Percentiles rank a stretch among this genome's conserved stretches.
phyloP scores from a whole-genome alignment of 2,888 invertebrate species.

The Glaucopsyche alexis region DNA sequence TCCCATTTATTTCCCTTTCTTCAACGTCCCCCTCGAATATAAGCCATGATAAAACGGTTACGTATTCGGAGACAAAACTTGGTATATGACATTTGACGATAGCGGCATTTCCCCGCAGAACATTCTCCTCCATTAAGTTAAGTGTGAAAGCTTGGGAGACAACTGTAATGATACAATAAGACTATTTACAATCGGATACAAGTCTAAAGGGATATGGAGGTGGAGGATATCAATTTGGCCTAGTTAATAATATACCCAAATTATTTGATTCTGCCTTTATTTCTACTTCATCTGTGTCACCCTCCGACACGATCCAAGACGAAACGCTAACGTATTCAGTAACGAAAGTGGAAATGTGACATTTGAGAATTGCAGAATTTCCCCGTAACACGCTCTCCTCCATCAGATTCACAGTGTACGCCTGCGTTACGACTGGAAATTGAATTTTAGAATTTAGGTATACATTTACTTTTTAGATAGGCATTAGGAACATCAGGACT shows the following conservation, averaged over 20 bases:
- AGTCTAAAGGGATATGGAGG: slow-evolving; percentile 35
- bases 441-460: slow-evolving; percentile 46
- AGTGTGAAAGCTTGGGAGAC: slow-evolving; percentile 93
- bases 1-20: slow-evolving; percentile 62
- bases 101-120: slow-evolving; percentile 92
- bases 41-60: slow-evolving; percentile 91
- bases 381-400: slow-evolving; percentile 94
- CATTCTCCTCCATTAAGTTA: slow-evolving; percentile 96
- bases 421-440: slow-evolving; percentile 91
- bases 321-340: slow-evolving; percentile 93
- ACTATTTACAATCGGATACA: slow-evolving; percentile 4
- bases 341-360: slow-evolving; percentile 95
- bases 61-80: slow-evolving; percentile 95
- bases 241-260: slow-evolving; percentile 55
- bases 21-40: slow-evolving; percentile 86
- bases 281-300: slow-evolving; percentile 69
- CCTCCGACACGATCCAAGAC: slow-evolving; percentile 92
- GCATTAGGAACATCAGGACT: not conserved
- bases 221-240: slow-evolving; percentile 31
- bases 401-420: slow-evolving; percentile 93
- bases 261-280: slow-evolving; percentile 66
- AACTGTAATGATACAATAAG: slow-evolving; percentile 81
- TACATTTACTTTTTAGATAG: not conserved
- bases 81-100: slow-evolving; percentile 96
- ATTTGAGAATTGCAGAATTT: slow-evolving; percentile 93